A percentile compares a stretch with the other conserved stretches of the same genome.
Evolutionary conservation across 2,113 vertebrate genomes (phyloP).

Genomic region (Pluvialis apricaria): DNA sequence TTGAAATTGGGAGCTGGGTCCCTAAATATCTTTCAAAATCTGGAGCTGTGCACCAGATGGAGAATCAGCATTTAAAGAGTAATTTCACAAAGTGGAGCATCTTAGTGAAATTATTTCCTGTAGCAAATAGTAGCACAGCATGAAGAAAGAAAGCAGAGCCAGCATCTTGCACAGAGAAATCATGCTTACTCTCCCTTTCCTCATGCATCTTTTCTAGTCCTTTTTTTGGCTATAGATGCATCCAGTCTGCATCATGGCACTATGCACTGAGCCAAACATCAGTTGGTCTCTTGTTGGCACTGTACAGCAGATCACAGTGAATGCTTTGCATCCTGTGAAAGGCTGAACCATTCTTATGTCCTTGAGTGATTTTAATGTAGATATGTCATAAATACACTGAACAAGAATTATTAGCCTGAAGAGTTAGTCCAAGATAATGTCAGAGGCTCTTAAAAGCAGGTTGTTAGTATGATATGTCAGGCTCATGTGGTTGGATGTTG

Average conservation of each 20-base stretch:
- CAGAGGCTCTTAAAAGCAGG: background rate
- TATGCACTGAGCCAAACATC: background rate
- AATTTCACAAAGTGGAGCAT: background rate
- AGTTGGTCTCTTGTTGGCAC: background rate
- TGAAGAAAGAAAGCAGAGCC: conserved; percentile 20
- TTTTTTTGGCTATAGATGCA: background rate
- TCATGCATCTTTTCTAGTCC: background rate
- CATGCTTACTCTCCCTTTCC: background rate
- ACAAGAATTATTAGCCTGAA: background rate
- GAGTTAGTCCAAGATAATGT: background rate
- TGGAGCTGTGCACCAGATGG: conserved; percentile 27
- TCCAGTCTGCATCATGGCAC: background rate
- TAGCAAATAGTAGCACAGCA: conserved; percentile 17
- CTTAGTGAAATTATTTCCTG: conserved; percentile 33
- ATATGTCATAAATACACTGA: background rate
- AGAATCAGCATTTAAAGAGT: conserved; percentile 9
- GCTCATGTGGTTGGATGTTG: background rate
- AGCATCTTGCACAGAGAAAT: background rate
- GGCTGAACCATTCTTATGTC: background rate
- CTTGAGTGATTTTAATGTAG: background rate
- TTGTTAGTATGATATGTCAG: background rate
- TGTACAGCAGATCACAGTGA: background rate
- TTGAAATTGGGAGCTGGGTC: background rate
- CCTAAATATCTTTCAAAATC: conserved; percentile 1
- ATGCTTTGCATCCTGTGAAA: background rate